Evolutionary conservation across 2,888 invertebrate genomes (phyloP), one percentile per base, ranked within the genome.

Genomic region (Ischnura elegans): DNA sequence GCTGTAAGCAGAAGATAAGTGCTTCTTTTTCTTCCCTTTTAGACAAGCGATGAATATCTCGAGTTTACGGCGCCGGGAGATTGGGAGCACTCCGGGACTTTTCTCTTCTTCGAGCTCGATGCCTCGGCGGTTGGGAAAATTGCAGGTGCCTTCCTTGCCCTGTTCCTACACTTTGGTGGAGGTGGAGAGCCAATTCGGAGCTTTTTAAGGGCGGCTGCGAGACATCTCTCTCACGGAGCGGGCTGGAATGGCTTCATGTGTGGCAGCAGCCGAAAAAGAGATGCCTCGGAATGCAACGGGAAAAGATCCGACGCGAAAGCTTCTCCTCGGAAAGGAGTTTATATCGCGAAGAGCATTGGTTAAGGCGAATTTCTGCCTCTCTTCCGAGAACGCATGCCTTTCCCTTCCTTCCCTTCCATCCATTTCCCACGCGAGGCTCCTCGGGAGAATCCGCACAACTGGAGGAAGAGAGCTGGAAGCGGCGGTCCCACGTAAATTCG

Each of bases 41-140:
- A 90, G 66, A 61, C 90, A 90, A 90, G 90, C 90, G 90, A 90
- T 90, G 90, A 90, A 66, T 66, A 90, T 90, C 90, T 61, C 61
- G 90, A 90, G 90, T 90, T 90, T 90, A 61, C 45, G 43, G 90
- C 61, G 61, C 61, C 61, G 90, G 87, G 87, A 87, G 55, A 87
- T 87, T 36, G 87, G 87, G 87, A 87, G 46, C 36, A 76, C 76
- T 87, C 25, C 29, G 51, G 55, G 87, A 42, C 87, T 87, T 55
- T 42, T 55, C 55, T 87, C n/a, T n/a, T n/a, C n/a, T 36, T 51
- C 6, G 87, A 42, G 76, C 36, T 36, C 55, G 55, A 87, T 87
- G 25, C 87, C 10, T 0, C 19, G 19, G 51, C 16, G 19, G 19
- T 2, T 2, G 51, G 51, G 13, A 51, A 51, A 51, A 8, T 2